Evolutionary conservation across 92 coral and sea anemone species (phyloP).

Genomic region (Siderastrea radians): DNA sequence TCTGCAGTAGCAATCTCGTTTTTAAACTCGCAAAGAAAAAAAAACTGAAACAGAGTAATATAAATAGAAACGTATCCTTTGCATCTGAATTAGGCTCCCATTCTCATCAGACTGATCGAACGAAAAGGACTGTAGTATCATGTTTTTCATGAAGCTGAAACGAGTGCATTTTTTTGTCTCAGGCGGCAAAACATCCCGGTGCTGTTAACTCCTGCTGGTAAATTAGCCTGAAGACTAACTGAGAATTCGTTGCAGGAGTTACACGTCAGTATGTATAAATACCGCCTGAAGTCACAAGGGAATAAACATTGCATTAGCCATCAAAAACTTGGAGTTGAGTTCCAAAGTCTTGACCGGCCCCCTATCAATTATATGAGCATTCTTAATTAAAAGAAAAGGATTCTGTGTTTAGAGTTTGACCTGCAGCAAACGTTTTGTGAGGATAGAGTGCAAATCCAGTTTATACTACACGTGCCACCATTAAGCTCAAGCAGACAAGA

Average conservation of each 20-base stretch:
- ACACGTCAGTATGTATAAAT: background rate
- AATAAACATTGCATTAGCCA: background rate
- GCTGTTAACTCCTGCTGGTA: background rate
- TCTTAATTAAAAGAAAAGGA: background rate
- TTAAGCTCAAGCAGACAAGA: too few species aligned
- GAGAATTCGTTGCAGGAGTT: constrained; percentile 3
- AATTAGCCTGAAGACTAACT: background rate
- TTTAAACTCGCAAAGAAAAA: too few species aligned
- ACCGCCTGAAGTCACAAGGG: background rate
- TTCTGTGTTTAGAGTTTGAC: background rate
- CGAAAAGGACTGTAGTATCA: background rate
- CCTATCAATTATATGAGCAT: constrained; percentile 1
- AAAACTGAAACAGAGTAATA: background rate
- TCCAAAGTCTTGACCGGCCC: background rate
- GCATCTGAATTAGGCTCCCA: background rate
- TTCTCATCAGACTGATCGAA: background rate
- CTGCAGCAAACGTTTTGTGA: background rate
- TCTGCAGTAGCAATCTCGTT: too few species aligned
- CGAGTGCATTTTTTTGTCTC: background rate
- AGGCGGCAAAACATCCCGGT: too few species aligned
- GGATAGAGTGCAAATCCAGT: background rate
- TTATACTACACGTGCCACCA: background rate
- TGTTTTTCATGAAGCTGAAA: background rate
- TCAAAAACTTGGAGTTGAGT: background rate
- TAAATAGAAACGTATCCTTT: too few species aligned